Evolutionary conservation across 2,113 vertebrate genomes (phyloP).

Genomic region (Leptosomus discolor): DNA sequence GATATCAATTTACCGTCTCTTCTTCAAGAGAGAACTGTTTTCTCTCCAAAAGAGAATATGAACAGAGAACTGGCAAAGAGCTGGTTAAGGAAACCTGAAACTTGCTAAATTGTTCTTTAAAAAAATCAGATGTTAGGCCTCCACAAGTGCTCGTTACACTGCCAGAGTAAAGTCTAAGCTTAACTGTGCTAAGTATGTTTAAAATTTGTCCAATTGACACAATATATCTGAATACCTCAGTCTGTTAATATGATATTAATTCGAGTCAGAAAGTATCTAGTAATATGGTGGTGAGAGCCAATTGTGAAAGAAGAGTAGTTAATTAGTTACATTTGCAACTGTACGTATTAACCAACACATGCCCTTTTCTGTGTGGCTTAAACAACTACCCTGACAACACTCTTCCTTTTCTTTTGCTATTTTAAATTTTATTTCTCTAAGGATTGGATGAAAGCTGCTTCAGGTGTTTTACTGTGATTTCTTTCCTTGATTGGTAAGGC

Average conservation of each 20-base stretch:
- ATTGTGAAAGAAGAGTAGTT: background rate
- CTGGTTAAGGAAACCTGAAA: background rate
- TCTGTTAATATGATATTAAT: background rate
- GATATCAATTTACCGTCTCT: background rate
- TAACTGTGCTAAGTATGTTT: background rate
- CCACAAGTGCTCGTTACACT: background rate
- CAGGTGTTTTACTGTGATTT: background rate
- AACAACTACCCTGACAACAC: background rate
- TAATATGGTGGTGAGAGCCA: background rate
- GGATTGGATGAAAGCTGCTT: background rate
- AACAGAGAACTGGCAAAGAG: background rate
- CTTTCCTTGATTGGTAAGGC: background rate
- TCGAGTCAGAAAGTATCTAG: background rate
- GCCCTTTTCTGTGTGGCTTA: background rate
- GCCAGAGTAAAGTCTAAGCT: background rate
- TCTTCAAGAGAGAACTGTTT: background rate
- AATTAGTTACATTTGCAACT: background rate
- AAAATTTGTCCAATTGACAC: background rate
- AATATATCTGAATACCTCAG: background rate
- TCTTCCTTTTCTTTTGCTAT: background rate
- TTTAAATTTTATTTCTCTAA: background rate
- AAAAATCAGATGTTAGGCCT: background rate
- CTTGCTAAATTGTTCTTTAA: background rate
- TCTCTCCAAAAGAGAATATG: background rate
- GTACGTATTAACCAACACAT: background rate